A percentile compares a stretch with the other conserved stretches of the same genome.
Evolutionary conservation across 2,113 vertebrate genomes (phyloP).

Genomic region (Diadophis punctatus): DNA sequence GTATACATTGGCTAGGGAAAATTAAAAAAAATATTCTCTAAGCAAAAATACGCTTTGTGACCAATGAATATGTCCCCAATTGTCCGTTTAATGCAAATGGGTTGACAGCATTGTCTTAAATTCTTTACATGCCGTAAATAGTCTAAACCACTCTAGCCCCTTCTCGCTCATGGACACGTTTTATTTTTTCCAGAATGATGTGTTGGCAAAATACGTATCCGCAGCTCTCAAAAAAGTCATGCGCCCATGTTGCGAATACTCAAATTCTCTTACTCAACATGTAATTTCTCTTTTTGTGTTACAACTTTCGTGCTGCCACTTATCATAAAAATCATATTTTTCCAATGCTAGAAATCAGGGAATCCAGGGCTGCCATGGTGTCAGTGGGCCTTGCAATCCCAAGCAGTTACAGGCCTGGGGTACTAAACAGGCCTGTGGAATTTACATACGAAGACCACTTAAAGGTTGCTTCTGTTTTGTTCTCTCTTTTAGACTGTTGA

Average conservation of each 20-base stretch:
- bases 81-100: not conserved
- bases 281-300: not conserved
- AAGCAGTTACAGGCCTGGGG: not conserved
- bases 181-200: not conserved
- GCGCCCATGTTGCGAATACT: not conserved
- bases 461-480: conserved; percentile 3
- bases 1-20: not conserved
- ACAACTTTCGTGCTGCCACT: not conserved
- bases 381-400: not conserved
- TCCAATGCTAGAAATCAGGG: not conserved
- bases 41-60: not conserved
- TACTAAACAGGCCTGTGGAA: not conserved
- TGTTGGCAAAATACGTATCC: not conserved
- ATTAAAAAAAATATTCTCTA: not conserved
- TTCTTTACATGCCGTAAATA: not conserved
- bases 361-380: not conserved
- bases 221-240: not conserved
- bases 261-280: not conserved
- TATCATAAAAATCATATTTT: not conserved
- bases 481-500: conserved; percentile 72
- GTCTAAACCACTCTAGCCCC: not conserved
- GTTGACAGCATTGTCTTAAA: not conserved
- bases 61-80: not conserved
- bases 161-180: not conserved
- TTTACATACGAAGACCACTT: too few relatives aligned